These are phyloP conservation scores for Volucella inflata DNA, from an alignment of 2,888 invertebrate species.

Conservation along the genomic window DNA sequence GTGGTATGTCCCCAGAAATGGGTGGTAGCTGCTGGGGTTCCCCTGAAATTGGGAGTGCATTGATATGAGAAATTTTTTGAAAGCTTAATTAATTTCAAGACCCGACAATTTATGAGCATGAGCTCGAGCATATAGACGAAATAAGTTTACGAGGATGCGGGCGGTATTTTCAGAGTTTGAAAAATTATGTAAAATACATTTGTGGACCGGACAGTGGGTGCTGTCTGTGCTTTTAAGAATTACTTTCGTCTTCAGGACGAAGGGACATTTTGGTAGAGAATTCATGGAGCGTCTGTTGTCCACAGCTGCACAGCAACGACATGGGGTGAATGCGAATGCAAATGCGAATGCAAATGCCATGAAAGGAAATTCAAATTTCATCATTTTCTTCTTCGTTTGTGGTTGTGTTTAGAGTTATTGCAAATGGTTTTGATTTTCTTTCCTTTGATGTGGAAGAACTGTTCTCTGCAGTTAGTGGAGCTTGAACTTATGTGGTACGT, in stretches of 20 bases:
- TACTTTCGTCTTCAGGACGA: conserved; percentile 1
- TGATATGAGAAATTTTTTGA: conserved; percentile 31
- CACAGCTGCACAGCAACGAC: conserved; percentile 16
- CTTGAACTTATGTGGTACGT: no score
- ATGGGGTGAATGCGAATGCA: conserved; percentile 13
- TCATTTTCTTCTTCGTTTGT: no score
- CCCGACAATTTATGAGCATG: conserved; percentile 27
- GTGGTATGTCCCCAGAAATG: not conserved
- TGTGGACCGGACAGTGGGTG: conserved; percentile 23
- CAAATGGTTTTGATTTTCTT: no score
- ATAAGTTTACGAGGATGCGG: not conserved
- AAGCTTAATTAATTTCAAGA: conserved; percentile 52
- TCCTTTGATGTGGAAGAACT: no score
- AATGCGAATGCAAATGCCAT: no score
- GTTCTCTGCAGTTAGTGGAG: no score
- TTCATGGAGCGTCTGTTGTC: conserved; percentile 56
- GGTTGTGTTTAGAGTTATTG: no score
- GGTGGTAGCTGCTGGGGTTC: not conserved
- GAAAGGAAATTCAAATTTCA: no score
- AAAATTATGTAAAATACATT: conserved; percentile 42
- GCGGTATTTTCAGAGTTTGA: conserved; percentile 14
- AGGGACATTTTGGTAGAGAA: not conserved
- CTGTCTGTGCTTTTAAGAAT: not conserved
- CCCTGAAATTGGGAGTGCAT: not conserved
- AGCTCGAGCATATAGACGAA: not conserved